Conservation (phyloP, 2,113 vertebrate genomes). For the Rhea americana region DNA sequence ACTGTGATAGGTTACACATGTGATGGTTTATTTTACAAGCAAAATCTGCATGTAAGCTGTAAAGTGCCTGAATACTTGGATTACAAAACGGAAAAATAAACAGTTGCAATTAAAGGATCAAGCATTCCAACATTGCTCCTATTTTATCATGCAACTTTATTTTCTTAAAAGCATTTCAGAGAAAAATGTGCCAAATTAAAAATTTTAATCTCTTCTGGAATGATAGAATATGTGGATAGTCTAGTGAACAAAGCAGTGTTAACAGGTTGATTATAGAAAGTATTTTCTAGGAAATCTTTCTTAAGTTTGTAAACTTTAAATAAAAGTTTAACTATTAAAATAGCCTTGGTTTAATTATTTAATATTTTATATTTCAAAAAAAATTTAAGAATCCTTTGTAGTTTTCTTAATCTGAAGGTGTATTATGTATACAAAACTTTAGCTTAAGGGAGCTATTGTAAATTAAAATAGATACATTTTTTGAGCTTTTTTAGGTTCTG, state of each 20-base stretch:
- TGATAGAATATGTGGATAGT: not conserved
- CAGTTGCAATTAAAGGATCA: conserved; percentile 39
- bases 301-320: not conserved
- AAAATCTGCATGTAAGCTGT: conserved; percentile 43
- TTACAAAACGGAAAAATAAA: conserved; percentile 45
- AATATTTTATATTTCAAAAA: not conserved
- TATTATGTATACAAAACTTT: not conserved
- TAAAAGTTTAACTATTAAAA: not conserved
- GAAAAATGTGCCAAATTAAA: conserved; percentile 16
- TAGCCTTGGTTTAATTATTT: not conserved
- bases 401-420: not conserved
- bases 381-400: not conserved
- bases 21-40: conserved; percentile 60
- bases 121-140: not conserved
- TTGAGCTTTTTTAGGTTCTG: not conserved
- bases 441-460: not conserved
- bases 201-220: not conserved
- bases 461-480: not conserved
- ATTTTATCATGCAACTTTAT: conserved; percentile 1
- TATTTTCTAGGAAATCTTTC: not conserved
- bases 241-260: not conserved
- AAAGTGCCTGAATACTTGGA: conserved; percentile 30
- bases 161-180: conserved; percentile 33
- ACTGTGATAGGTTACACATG: conserved; percentile 51
- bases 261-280: not conserved